Evolutionary conservation across 2,888 invertebrate genomes (phyloP), one percentile per base, ranked within the genome.

Genomic region (Aethes cnicana): DNA sequence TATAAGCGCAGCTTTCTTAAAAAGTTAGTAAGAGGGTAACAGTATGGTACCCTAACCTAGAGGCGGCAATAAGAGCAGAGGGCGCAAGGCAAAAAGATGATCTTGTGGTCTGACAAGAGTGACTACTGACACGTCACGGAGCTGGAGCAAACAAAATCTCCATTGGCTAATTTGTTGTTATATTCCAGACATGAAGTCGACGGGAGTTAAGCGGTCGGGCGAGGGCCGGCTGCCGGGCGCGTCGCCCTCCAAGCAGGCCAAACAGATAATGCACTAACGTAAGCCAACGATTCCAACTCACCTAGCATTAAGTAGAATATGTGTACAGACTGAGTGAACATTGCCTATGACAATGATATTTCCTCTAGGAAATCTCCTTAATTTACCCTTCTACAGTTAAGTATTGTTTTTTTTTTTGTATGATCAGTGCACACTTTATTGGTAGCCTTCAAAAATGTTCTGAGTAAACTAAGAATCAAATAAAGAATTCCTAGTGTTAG

Each of bases 191-290:
- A 81, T 84, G 57, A 86, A 86, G 58, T 78, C 84, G 4, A 77
- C 85, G 16, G 90, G 84, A 0, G 79, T 89, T 52, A 90, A 90
- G 64, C 63, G 90, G 36, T 73, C 86, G 21, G 85, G 88, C 47
- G 90, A 90, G 20, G 78, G 77, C 14, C 71, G 90, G 58, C 56
- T 90, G 55, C 81, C 89, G 3, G 90, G 90, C 56, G 88, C 90
- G 4, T 90, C 90, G 11, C 89, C 90, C 1, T 86, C 89, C 4
- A 90, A 90, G 61, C 90, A 90, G 63, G 77, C 84, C 8, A 90
- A 90, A 61, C 85, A 85, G 66, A 59, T 88, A 57, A 61, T 88
- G 63, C 87, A 89, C 68, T 89, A 73, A 63, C 23, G 17, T 21
- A 81, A 69, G 64, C 65, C 61, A 63, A 52, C 61, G 54, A 59